These are phyloP conservation scores for Andrena trimmerana DNA, from an alignment of 2,888 invertebrate genomes.

Conservation along the genomic window DNA sequence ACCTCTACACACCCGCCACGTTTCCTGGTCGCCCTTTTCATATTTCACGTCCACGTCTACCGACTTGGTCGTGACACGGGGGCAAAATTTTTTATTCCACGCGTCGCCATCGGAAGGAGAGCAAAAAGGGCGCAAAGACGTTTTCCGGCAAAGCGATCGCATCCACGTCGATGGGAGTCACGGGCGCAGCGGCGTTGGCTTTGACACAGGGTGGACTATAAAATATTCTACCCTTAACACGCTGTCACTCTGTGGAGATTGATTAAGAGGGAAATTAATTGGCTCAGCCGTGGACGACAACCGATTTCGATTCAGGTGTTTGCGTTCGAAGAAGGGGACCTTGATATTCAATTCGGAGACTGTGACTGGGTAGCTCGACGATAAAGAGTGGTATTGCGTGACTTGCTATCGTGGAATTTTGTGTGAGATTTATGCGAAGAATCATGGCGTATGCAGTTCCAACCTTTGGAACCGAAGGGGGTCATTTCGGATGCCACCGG, in stretches of 20 bases:
- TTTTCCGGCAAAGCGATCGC: not conserved
- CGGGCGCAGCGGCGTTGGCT: too few species aligned
- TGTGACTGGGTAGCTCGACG: not conserved
- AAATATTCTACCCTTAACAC: too few species aligned
- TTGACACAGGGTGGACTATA: too few species aligned
- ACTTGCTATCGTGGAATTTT: not conserved
- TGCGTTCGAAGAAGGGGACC: too few species aligned
- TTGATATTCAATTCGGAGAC: not conserved
- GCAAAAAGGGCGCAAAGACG: not conserved
- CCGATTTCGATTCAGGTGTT: too few species aligned
- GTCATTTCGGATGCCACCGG: not conserved
- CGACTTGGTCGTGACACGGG: conserved; percentile 23
- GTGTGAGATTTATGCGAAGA: not conserved
- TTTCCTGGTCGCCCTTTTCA: conserved; percentile 3
- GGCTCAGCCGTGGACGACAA: too few species aligned
- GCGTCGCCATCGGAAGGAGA: not conserved
- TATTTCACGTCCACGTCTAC: conserved; percentile 16
- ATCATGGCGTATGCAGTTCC: not conserved
- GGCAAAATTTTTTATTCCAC: conserved; percentile 7
- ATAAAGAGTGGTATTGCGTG: not conserved
- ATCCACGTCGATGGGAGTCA: conserved; percentile 11
- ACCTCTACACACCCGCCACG: not conserved
- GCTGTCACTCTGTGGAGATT: too few species aligned
- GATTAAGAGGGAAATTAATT: too few species aligned
- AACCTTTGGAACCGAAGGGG: not conserved